Evolutionary conservation across 2,113 vertebrate species (phyloP).

Genomic region (Cyanoderma ruficeps): DNA sequence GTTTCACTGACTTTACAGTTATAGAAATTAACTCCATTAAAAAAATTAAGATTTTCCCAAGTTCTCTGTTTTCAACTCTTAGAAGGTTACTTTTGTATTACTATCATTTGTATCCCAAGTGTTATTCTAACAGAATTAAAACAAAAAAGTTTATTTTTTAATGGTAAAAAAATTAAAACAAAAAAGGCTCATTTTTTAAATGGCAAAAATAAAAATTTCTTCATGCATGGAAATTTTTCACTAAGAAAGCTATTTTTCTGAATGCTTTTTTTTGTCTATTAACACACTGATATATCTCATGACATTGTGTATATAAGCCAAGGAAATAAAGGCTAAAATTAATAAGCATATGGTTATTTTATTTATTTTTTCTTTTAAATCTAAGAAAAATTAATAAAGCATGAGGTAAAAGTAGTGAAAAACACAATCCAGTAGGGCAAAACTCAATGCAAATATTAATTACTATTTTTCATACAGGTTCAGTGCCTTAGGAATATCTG

Average conservation of each 20-base stretch:
- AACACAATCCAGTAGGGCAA: rapidly evolving
- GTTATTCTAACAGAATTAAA: neutral
- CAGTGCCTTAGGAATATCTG: neutral
- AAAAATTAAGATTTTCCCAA: neutral
- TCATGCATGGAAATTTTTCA: neutral
- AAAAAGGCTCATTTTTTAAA: neutral
- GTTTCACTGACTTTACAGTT: neutral
- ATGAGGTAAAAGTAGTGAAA: neutral
- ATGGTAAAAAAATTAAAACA: neutral
- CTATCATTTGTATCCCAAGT: neutral
- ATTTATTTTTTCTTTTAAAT: neutral
- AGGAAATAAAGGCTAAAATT: neutral
- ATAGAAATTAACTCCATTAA: neutral
- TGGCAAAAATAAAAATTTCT: neutral
- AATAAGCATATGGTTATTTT: neutral
- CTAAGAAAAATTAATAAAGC: neutral
- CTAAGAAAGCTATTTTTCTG: neutral
- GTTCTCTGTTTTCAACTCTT: neutral
- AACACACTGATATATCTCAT: neutral
- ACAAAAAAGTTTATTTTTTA: neutral
- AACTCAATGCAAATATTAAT: neutral
- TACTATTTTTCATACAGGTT: neutral
- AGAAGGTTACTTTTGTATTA: neutral
- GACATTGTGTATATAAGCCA: neutral
- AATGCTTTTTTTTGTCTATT: neutral